phyloP scores from a whole-genome alignment of 2,888 invertebrate species.

The Neoitamus cyanurus region DNA sequence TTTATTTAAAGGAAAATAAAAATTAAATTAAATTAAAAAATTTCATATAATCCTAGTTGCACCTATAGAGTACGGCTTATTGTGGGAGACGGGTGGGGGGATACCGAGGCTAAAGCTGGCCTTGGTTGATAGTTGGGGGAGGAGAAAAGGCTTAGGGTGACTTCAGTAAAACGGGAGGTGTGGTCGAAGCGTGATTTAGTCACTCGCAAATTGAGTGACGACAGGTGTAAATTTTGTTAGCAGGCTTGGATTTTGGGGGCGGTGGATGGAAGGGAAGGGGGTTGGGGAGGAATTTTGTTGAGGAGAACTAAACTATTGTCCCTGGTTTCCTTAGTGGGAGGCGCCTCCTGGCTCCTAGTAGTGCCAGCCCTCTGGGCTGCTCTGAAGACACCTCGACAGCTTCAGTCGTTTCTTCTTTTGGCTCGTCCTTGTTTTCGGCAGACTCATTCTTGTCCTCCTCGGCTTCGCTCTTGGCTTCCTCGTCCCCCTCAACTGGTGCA shows the following conservation, averaged over 20 bases:
- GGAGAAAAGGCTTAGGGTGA: too few species aligned
- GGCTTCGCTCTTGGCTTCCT: slow-evolving; percentile 52
- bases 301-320: slow-evolving; percentile 62
- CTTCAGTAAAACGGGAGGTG: too few species aligned
- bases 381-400: slow-evolving; percentile 68
- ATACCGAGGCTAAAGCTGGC: neutral
- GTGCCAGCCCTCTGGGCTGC: slow-evolving; percentile 74
- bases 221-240: too few species aligned
- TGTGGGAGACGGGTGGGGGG: neutral
- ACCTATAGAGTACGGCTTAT: slow-evolving; percentile 7
- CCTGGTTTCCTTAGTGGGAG: slow-evolving; percentile 72
- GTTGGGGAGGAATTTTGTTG: neutral
- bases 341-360: slow-evolving; percentile 77
- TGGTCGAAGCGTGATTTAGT: too few species aligned
- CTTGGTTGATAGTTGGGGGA: neutral
- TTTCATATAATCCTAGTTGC: slow-evolving; percentile 11
- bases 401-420: slow-evolving; percentile 67
- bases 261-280: too few species aligned
- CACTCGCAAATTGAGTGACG: too few species aligned
- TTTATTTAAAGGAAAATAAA: neutral
- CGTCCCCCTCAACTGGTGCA: slow-evolving; percentile 54
- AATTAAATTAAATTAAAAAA: neutral
- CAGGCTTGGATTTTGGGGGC: too few species aligned
- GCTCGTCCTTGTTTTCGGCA: slow-evolving; percentile 64
- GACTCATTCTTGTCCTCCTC: slow-evolving; percentile 58